Conservation (phyloP, 2,113 vertebrate genomes). For the Misgurnus mizolepis region DNA sequence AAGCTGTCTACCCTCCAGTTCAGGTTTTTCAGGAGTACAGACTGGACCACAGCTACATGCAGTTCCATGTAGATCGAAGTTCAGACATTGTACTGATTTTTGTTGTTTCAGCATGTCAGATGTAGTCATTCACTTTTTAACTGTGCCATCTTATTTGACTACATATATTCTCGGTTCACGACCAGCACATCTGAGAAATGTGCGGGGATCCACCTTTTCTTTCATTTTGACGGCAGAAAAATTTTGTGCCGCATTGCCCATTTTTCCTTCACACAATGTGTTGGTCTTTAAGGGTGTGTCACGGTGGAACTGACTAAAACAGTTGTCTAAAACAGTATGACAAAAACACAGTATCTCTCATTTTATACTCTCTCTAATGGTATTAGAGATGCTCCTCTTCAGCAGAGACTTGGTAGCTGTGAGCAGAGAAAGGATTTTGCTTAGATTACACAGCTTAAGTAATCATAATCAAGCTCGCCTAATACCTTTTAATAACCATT, state of each 20-base stretch:
- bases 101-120: constrained; percentile 16
- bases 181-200: constrained; percentile 22
- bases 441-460: constrained; percentile 66
- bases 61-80: background rate
- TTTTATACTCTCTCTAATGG: constrained; percentile 46
- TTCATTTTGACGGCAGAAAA: constrained; percentile 24
- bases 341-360: constrained; percentile 34
- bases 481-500: constrained; percentile 63
- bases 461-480: constrained; percentile 63
- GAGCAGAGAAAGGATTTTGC: constrained; percentile 57
- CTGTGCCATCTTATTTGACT: constrained; percentile 31
- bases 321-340: background rate
- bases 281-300: constrained; percentile 10
- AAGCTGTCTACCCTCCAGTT: background rate
- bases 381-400: constrained; percentile 59
- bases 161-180: constrained; percentile 11
- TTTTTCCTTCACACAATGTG: background rate
- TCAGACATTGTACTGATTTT: background rate
- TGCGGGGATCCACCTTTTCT: constrained; percentile 43
- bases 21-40: constrained; percentile 4
- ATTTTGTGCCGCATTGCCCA: constrained; percentile 29
- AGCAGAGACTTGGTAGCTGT: constrained; percentile 56
- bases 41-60: background rate
- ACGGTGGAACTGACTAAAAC: constrained; percentile 29
- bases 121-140: constrained; percentile 28